Conservation (phyloP, 1,140 invertebrate species). For the Gryllus bimaculatus region DNA sequence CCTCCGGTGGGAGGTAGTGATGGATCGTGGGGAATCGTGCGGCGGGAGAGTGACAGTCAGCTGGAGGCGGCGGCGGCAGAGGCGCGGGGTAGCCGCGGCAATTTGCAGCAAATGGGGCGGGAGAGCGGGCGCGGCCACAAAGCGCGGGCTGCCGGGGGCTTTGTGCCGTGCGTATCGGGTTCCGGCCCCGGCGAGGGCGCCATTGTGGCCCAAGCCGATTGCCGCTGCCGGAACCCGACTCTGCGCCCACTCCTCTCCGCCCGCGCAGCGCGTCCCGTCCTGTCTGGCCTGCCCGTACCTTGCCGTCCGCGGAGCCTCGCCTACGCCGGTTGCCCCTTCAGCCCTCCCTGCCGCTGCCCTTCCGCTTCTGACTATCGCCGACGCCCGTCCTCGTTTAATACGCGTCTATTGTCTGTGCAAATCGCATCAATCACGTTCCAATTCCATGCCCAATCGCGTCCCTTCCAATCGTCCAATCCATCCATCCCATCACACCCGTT, state of each 20-base stretch:
- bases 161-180: not conserved
- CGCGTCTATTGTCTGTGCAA: no score
- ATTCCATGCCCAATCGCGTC: no score
- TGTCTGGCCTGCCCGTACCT: not conserved
- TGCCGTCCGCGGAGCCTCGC: no score
- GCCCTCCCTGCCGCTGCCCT: no score
- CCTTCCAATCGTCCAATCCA: no score
- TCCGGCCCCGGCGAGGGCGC: not conserved
- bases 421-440: no score
- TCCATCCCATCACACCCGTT: no score
- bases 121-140: not conserved
- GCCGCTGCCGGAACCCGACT: not conserved
- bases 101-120: not conserved
- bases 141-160: not conserved
- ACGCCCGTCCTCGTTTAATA: no score
- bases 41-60: not conserved
- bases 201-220: not conserved
- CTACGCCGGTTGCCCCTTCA: no score
- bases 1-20: not conserved
- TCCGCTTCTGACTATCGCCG: no score
- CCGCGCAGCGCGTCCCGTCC: no score
- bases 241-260: no score
- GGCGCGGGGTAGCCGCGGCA: not conserved
- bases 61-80: not conserved
- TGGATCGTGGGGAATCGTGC: not conserved